These are phyloP conservation scores for Pelodytes ibericus DNA, from an alignment of 2,797 vertebrate species.

Conservation along the genomic window DNA sequence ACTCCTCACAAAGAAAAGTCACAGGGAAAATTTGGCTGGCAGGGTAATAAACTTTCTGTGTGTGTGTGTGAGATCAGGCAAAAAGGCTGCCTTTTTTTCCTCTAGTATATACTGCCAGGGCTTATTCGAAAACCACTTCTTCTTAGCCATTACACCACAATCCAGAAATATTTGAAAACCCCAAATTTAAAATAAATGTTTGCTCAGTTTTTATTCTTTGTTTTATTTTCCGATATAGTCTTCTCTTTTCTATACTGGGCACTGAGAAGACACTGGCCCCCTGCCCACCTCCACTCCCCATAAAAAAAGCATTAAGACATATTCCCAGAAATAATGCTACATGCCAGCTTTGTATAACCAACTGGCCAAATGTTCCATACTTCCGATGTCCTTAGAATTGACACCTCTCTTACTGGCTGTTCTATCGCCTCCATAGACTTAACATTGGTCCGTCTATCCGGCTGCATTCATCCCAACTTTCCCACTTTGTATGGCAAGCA, in stretches of 20 bases:
- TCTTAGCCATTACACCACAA: neutral
- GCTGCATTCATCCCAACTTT: too few relatives aligned
- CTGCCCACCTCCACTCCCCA: too few relatives aligned
- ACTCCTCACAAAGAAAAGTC: conserved; percentile 23
- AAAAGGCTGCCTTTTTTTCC: conserved; percentile 7
- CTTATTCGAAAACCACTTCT: conserved; percentile 4
- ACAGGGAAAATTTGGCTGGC: conserved; percentile 13
- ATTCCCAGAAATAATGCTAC: too few relatives aligned
- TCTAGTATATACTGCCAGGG: conserved; percentile 29
- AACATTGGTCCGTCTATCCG: too few relatives aligned
- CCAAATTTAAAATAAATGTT: conserved; percentile 3
- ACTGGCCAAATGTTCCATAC: too few relatives aligned
- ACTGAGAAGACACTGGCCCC: too few relatives aligned
- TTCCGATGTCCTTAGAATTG: too few relatives aligned
- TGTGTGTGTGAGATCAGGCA: conserved; percentile 47
- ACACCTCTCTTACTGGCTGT: too few relatives aligned
- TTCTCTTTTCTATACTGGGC: neutral
- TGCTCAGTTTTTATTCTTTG: neutral
- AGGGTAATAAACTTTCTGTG: conserved; percentile 41
- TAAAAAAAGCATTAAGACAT: too few relatives aligned
- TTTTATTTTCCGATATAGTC: neutral
- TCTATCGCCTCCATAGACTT: too few relatives aligned
- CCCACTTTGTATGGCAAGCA: too few relatives aligned
- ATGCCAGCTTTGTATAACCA: too few relatives aligned
- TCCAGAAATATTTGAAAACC: neutral